Conservation (phyloP, 2,888 invertebrate species). For the Drosophila rubida region DNA sequence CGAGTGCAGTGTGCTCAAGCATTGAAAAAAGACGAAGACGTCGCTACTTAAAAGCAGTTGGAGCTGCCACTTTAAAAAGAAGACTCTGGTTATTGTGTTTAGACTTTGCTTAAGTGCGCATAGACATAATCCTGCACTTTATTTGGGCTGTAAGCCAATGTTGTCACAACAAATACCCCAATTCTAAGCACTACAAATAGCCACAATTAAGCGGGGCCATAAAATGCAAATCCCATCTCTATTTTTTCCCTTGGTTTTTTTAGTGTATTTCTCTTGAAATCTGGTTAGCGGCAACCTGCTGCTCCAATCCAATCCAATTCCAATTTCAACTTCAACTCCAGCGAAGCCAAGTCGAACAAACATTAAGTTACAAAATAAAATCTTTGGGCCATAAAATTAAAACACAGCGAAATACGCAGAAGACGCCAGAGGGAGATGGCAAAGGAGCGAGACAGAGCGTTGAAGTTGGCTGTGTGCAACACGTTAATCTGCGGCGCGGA, state of each 20-base stretch:
- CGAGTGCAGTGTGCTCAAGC: constrained; percentile 1
- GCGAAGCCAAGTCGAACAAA: constrained; percentile 64
- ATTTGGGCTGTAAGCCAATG: constrained; percentile 20
- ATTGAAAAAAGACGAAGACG: not conserved
- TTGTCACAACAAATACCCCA: constrained; percentile 43
- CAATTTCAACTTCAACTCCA: constrained; percentile 22
- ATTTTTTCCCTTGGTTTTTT: constrained; percentile 12
- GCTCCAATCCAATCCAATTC: constrained; percentile 42
- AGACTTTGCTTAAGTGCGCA: not conserved
- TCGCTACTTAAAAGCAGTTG: not conserved
- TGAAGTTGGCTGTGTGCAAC: constrained; percentile 31
- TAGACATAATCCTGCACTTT: constrained; percentile 3
- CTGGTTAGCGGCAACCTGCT: constrained; percentile 63
- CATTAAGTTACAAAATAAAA: constrained; percentile 79
- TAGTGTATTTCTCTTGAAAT: constrained; percentile 55
- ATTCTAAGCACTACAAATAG: constrained; percentile 49
- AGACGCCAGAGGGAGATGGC: constrained; percentile 3
- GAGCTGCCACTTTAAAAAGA: not conserved
- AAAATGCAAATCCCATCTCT: constrained; percentile 59
- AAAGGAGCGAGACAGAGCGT: not conserved
- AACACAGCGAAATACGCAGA: constrained; percentile 67
- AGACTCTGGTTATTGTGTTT: not conserved
- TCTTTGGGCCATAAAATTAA: constrained; percentile 78
- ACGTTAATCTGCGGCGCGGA: constrained; percentile 71
- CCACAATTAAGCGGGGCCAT: constrained; percentile 47